Conservation (phyloP, 2,797 vertebrate species). For the Ambastaia sidthimunki region DNA sequence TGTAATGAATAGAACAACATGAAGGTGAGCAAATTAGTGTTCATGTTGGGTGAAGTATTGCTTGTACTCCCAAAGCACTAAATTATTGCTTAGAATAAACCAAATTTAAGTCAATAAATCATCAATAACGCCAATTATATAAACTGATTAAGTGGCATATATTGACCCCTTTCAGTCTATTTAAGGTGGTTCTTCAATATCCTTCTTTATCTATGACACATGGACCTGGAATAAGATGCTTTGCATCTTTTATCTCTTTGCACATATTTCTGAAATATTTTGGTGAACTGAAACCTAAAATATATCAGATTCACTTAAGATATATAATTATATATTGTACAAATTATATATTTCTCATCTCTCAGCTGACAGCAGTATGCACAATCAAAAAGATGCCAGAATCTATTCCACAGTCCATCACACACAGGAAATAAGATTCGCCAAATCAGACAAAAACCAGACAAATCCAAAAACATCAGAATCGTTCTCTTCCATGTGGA, state of each 20-base stretch:
- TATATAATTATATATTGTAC: slow-evolving; percentile 57
- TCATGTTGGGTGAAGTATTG: not conserved
- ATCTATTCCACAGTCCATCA: slow-evolving; percentile 71
- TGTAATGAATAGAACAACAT: not conserved
- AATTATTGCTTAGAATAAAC: slow-evolving; percentile 2
- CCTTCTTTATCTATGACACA: not conserved
- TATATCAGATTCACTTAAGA: slow-evolving; percentile 66
- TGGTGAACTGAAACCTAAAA: slow-evolving; percentile 64
- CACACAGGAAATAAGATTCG: slow-evolving; percentile 21
- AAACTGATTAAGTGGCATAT: slow-evolving; percentile 4
- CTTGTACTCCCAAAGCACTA: slow-evolving; percentile 20
- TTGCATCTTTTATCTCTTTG: slow-evolving; percentile 63
- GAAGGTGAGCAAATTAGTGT: not conserved
- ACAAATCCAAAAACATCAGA: slow-evolving; percentile 47
- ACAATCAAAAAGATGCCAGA: slow-evolving; percentile 61
- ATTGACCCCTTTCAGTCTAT: not conserved
- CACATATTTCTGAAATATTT: slow-evolving; percentile 63
- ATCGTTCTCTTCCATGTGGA: slow-evolving; percentile 83
- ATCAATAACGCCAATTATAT: not conserved
- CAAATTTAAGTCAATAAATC: slow-evolving; percentile 5
- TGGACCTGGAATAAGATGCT: slow-evolving; percentile 66
- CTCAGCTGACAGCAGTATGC: slow-evolving; percentile 69
- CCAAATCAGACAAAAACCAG: slow-evolving; percentile 3
- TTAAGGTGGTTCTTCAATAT: not conserved
- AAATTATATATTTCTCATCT: slow-evolving; percentile 67